Evolutionary conservation across 2,797 vertebrate genomes (phyloP), one percentile per base, ranked within the genome.

Genomic region (Allobates femoralis): DNA sequence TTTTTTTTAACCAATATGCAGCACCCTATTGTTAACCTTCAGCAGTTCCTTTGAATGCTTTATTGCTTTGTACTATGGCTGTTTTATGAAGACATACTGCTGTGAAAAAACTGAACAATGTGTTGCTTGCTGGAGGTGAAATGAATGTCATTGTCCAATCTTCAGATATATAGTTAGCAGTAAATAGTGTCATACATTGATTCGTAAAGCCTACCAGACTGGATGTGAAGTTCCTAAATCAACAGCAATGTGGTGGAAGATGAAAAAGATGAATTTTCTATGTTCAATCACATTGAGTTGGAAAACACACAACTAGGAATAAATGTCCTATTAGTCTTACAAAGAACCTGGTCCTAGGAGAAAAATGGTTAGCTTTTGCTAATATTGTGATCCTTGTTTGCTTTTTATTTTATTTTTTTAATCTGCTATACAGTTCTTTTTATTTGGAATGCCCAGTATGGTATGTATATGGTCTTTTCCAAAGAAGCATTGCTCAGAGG

Each of bases 211-310:
- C 30, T 10, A 53, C 19, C 50, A 28, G 2, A 18, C n/a, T 77
- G 19, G 41, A n/a, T 51, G 11, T 75, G 6, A 26, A 18, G 50
- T 51, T 75, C 73, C 51, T 73, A 73, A 26, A 73, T 46, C 37
- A 46, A 46, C 37, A 73, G 37, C 16, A 73, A 28, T 4, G 34
- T 37, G 32, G 19, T 41, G 3, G 67, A 71, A 73, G 11, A 73
- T 73, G 12, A 73, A 73, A 73, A n/a, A 73, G 21, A n/a, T n/a
- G 37, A n/a, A 41, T n/a, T 64, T 64, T 64, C 60, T 64, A 64
- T 1, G 4, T 73, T 23, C 21, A 73, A 73, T 6, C 3, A 37
- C 21, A 69, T 69, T 69, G 66, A 32, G 18, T 37, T 8, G 66
- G 23, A 12, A 37, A 1, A 21, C 69, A n/a, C 34, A 73, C 21